phyloP scores from a whole-genome alignment of 2,113 vertebrate species.

The Malurus melanocephalus region DNA sequence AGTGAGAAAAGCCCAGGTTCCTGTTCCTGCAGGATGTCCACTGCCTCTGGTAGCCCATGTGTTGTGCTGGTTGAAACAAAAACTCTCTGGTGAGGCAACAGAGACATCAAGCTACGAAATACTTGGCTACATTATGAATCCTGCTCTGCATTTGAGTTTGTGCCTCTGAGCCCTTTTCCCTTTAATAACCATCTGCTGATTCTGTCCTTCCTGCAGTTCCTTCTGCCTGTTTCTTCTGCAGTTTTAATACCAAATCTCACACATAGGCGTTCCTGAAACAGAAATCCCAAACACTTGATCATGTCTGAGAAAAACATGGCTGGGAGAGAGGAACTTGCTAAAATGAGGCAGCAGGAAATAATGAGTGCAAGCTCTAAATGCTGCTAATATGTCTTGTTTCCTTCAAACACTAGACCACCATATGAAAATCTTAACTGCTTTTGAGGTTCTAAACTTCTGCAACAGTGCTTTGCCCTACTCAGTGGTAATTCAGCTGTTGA shows the following conservation, averaged over 20 bases:
- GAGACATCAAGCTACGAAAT: background rate
- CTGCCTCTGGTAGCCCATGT: background rate
- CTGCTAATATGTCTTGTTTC: background rate
- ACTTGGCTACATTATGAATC: background rate
- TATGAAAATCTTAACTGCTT: background rate
- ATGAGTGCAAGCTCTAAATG: background rate
- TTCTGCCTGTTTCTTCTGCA: slow-evolving; percentile 24
- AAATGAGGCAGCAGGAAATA: background rate
- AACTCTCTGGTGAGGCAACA: background rate
- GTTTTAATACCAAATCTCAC: background rate
- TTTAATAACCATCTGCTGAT: background rate
- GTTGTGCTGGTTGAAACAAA: background rate
- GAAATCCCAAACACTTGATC: background rate
- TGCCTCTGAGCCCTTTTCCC: background rate
- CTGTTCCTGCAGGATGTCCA: background rate
- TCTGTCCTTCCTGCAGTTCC: slow-evolving; percentile 16
- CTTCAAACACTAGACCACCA: background rate
- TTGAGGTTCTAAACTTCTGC: background rate
- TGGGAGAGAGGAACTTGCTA: background rate
- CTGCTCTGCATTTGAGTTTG: background rate
- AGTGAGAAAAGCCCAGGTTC: background rate
- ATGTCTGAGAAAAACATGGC: background rate
- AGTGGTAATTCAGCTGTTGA: background rate
- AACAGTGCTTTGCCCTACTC: background rate
- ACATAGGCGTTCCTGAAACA: background rate